These are phyloP conservation scores for Formica selysi DNA, from an alignment of 1,140 invertebrate species.

Conservation along the genomic window DNA sequence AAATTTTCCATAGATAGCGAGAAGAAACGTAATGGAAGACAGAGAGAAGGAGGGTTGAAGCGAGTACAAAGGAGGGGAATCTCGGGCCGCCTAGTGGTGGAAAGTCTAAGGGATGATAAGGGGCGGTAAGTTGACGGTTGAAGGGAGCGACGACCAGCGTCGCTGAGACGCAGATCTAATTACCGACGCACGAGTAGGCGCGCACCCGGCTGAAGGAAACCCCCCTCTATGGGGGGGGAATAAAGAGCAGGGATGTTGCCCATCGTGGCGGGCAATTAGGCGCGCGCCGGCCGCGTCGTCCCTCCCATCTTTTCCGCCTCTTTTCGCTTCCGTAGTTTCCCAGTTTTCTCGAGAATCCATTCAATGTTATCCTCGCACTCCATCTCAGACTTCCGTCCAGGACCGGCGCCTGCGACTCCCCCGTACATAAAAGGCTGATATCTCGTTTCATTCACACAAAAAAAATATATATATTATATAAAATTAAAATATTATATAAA, in stretches of 20 bases:
- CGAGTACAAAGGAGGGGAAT: slow-evolving; percentile 3
- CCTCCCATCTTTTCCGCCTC: slow-evolving; percentile 44
- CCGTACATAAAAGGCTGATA: background rate
- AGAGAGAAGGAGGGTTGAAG: slow-evolving; percentile 16
- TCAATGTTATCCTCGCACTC: slow-evolving; percentile 23
- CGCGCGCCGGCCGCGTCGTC: slow-evolving; percentile 77
- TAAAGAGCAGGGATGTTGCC: slow-evolving; percentile 71
- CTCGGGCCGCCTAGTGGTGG: background rate
- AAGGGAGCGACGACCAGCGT: slow-evolving; percentile 78
- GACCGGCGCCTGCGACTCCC: background rate
- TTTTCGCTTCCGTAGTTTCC: slow-evolving; percentile 39
- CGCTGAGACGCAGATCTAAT: slow-evolving; percentile 81
- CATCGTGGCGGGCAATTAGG: slow-evolving; percentile 81
- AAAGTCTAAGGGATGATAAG: slow-evolving; percentile 54
- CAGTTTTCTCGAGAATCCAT: slow-evolving; percentile 16
- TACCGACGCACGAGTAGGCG: slow-evolving; percentile 82
- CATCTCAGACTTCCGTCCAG: slow-evolving; percentile 14
- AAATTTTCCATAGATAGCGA: slow-evolving; percentile 31
- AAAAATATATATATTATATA: background rate
- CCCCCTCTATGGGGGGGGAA: slow-evolving; percentile 24
- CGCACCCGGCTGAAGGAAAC: slow-evolving; percentile 72
- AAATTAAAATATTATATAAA: too few species aligned
- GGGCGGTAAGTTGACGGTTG: slow-evolving; percentile 78
- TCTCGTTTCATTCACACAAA: background rate
- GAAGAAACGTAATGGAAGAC: slow-evolving; percentile 9